These are phyloP conservation scores for Cavia aperea DNA, from an alignment of 2,113 vertebrate genomes.

Conservation along the genomic window DNA sequence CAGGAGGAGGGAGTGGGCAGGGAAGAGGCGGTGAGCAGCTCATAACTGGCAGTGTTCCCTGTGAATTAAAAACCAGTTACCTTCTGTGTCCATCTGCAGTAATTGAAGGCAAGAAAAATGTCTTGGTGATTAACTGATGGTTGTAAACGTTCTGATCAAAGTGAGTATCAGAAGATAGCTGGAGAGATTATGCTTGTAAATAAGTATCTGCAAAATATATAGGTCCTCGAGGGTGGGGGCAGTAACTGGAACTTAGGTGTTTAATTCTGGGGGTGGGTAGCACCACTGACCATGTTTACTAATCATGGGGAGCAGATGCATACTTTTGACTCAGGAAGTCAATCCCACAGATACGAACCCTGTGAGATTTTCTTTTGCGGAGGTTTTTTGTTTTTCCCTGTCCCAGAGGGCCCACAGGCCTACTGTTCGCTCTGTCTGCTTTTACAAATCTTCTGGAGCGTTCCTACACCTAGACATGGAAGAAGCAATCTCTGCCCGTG, in stretches of 20 bases:
- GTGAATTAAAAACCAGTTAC: constrained; percentile 40
- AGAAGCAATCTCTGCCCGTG: neutral
- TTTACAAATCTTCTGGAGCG: neutral
- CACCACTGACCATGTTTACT: neutral
- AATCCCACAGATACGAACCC: neutral
- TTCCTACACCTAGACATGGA: neutral
- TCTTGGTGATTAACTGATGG: constrained; percentile 39
- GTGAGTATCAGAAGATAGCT: neutral
- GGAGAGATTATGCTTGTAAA: constrained; percentile 21
- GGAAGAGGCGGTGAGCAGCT: neutral
- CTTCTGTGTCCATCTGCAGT: constrained; percentile 66
- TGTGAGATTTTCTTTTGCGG: neutral
- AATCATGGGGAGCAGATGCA: neutral
- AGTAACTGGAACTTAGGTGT: neutral
- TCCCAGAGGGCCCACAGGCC: neutral
- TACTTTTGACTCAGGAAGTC: neutral
- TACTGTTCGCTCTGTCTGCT: neutral
- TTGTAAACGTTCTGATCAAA: constrained; percentile 53
- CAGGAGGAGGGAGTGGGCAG: neutral
- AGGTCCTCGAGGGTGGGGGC: neutral
- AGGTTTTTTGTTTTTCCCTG: neutral
- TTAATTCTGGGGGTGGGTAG: neutral
- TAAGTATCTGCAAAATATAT: constrained; percentile 3
- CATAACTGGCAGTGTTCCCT: neutral
- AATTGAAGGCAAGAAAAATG: constrained; percentile 44